Percentiles rank a stretch among this genome's conserved stretches.
Evolutionary conservation across 2,113 vertebrate species (phyloP).

Genomic region (Aldabrachelys gigantea): DNA sequence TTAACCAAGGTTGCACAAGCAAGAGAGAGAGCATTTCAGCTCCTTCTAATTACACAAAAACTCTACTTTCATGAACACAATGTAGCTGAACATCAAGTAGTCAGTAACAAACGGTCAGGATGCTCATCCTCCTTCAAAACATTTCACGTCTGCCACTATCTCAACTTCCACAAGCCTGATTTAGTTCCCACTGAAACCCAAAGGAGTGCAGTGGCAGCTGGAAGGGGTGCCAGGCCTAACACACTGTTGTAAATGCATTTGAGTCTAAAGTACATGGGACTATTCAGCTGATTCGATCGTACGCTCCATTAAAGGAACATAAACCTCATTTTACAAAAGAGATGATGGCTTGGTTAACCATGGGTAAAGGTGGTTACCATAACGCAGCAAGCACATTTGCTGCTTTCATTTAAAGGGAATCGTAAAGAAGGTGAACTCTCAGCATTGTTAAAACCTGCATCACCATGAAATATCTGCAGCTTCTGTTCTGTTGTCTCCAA

Average conservation of each 20-base stretch:
- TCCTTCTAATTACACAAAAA: background rate
- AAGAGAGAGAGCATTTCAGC: background rate
- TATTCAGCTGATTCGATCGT: background rate
- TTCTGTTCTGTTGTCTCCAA: background rate
- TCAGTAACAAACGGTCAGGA: background rate
- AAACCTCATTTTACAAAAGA: background rate
- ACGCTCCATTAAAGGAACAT: background rate
- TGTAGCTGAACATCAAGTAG: background rate
- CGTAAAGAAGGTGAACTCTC: background rate
- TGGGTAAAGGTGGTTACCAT: background rate
- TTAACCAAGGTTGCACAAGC: background rate
- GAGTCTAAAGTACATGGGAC: background rate
- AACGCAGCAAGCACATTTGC: background rate
- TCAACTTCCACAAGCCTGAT: conserved; percentile 15
- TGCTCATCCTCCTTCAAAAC: background rate
- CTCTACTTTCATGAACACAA: background rate
- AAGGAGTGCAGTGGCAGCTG: background rate
- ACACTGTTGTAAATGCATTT: background rate
- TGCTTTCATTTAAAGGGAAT: background rate
- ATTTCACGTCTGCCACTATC: rapidly evolving
- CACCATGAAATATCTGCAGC: background rate
- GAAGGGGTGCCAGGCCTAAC: background rate
- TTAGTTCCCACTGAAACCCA: background rate
- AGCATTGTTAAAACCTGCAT: background rate
- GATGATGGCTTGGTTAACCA: background rate